A percentile compares a stretch with the other conserved stretches of the same genome.
Conservation (phyloP, 2,888 invertebrate genomes). For the Morpho deidamia region DNA sequence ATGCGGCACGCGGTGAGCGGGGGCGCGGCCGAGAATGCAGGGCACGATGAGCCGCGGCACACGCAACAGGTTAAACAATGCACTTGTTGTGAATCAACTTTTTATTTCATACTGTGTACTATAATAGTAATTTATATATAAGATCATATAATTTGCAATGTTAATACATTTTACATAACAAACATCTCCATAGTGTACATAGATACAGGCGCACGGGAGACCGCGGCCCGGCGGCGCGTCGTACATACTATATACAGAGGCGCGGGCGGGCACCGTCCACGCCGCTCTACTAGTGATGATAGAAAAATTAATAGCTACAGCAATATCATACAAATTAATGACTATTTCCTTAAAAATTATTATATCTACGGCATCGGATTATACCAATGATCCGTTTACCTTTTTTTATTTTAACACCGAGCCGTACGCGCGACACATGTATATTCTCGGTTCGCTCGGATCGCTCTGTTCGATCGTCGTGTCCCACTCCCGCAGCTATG, state of each 20-base stretch:
- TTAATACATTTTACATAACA: conserved; percentile 78
- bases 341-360: conserved; percentile 78
- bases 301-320: conserved; percentile 75
- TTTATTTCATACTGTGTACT: conserved; percentile 78
- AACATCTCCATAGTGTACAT: conserved; percentile 74
- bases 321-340: conserved; percentile 79
- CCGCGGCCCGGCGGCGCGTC: conserved; percentile 40
- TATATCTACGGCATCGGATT: conserved; percentile 75
- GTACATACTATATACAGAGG: conserved; percentile 45
- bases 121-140: conserved; percentile 78
- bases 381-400: conserved; percentile 68
- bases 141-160: conserved; percentile 78
- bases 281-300: conserved; percentile 58
- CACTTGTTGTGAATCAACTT: conserved; percentile 74
- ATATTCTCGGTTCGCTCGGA: conserved; percentile 60
- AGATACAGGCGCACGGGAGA: conserved; percentile 54
- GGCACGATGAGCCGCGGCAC: conserved; percentile 31
- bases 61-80: conserved; percentile 64
- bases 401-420: conserved; percentile 48
- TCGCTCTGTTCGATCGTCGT: conserved; percentile 57
- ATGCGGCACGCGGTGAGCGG: conserved; percentile 34
- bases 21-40: conserved; percentile 51
- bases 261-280: conserved; percentile 33
- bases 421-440: conserved; percentile 61
- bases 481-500: conserved; percentile 72